Conservation (phyloP, 2,888 invertebrate genomes). For the Philhelius pedissequus region DNA sequence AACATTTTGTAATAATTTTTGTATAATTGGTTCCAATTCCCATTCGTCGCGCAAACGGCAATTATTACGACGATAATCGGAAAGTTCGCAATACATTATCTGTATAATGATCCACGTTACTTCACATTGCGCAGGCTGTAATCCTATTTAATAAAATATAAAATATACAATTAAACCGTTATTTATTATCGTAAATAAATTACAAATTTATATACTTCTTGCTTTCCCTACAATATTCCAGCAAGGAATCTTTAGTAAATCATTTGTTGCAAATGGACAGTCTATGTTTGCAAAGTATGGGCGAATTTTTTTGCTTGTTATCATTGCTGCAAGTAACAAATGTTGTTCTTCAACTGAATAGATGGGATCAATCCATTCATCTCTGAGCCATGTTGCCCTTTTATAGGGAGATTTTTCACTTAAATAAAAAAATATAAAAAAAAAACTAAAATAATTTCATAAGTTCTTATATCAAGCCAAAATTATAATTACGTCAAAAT, state of each 20-base stretch:
- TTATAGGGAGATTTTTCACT: conserved; percentile 47
- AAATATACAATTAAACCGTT: not conserved
- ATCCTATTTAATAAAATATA: conserved; percentile 34
- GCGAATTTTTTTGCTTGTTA: conserved; percentile 26
- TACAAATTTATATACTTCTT: not conserved
- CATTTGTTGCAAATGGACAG: not conserved
- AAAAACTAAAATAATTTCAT: not conserved
- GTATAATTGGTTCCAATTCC: conserved; percentile 74
- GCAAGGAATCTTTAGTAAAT: not conserved
- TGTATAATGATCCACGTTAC: conserved; percentile 75
- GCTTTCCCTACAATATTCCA: conserved; percentile 9
- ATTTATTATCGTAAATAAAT: not conserved
- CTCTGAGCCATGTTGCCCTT: not conserved
- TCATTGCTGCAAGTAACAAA: conserved; percentile 16
- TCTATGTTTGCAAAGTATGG: conserved; percentile 36
- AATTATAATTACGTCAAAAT: conserved; percentile 56
- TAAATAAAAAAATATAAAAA: not conserved
- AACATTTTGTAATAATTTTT: conserved; percentile 66
- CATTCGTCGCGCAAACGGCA: conserved; percentile 75
- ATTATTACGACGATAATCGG: conserved; percentile 71
- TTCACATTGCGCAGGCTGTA: conserved; percentile 72
- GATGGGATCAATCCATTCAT: conserved; percentile 42
- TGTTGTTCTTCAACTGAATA: conserved; percentile 18
- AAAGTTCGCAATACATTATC: conserved; percentile 72
- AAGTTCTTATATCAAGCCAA: not conserved